A percentile compares a stretch with the other conserved stretches of the same genome.
These are phyloP conservation scores for Saguinus imperator DNA, from an alignment of 2,113 vertebrate species.

Conservation along the genomic window DNA sequence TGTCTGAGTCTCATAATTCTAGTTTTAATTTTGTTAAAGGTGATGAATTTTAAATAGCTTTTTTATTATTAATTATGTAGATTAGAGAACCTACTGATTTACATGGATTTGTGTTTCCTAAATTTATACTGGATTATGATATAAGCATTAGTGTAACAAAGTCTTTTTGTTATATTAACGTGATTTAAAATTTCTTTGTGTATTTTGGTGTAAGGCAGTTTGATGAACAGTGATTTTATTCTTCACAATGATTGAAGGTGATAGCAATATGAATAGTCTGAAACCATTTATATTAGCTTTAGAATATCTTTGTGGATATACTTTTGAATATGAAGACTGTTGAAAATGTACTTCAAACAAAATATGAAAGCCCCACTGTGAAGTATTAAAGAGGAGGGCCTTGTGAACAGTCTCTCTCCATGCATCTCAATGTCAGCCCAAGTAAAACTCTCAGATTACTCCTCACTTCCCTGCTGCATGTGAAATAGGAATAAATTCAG, in stretches of 20 bases:
- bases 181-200: constrained; percentile 18
- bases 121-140: background rate
- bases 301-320: background rate
- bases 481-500: constrained; percentile 55
- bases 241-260: background rate
- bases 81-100: background rate
- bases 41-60: background rate
- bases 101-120: constrained; percentile 10
- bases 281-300: constrained; percentile 34
- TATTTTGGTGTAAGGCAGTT: constrained; percentile 19
- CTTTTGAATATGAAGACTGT: constrained; percentile 35
- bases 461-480: background rate
- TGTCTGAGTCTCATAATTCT: background rate
- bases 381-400: background rate
- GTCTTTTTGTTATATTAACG: constrained; percentile 11
- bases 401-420: background rate
- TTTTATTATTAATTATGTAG: constrained; percentile 36
- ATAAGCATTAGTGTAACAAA: background rate
- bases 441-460: background rate
- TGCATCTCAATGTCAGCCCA: background rate
- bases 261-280: background rate
- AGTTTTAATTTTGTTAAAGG: background rate
- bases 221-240: constrained; percentile 45
- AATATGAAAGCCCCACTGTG: background rate
- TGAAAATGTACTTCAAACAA: constrained; percentile 38